phyloP scores from a whole-genome alignment of 2,888 invertebrate species.

The Caenorhabditis sulstoni region DNA sequence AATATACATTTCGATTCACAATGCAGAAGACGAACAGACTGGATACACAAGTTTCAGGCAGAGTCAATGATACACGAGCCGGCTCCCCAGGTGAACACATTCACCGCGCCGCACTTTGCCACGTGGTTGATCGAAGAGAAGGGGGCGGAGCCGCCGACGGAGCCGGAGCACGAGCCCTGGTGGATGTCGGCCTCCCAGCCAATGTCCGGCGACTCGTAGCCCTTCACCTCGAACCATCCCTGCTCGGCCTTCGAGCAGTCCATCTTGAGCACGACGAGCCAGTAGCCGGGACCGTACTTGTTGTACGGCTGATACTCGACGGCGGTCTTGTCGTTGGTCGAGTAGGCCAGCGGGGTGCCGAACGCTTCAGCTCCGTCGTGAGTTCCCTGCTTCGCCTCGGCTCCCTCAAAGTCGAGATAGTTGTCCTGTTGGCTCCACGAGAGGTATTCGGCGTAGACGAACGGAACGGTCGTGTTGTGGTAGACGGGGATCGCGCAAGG shows the following conservation, averaged over 20 bases:
- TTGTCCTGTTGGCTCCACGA: conserved; percentile 76
- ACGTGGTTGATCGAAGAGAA: conserved; percentile 81
- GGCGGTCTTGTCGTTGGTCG: conserved; percentile 76
- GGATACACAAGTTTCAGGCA: no score
- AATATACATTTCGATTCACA: no score
- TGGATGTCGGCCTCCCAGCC: conserved; percentile 81
- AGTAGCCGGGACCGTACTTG: conserved; percentile 81
- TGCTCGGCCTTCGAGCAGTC: conserved; percentile 81
- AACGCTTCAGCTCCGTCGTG: conserved; percentile 72
- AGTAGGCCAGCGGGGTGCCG: conserved; percentile 77
- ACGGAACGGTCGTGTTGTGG: conserved; percentile 71
- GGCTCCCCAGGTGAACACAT: conserved; percentile 80
- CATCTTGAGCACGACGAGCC: conserved; percentile 82
- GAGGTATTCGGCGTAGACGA: conserved; percentile 71
- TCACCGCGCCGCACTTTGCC: conserved; percentile 81
- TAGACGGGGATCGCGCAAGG: conserved; percentile 75
- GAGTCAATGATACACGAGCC: conserved; percentile 50
- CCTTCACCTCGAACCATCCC: conserved; percentile 82
- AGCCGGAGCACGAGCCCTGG: conserved; percentile 78
- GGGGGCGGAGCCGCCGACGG: conserved; percentile 75
- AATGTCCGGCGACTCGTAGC: conserved; percentile 74
- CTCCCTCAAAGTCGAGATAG: conserved; percentile 77
- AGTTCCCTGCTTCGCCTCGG: conserved; percentile 75
- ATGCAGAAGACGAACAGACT: no score
- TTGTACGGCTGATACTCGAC: conserved; percentile 79